Conservation (phyloP, 1,140 invertebrate species). For the Pomacea maculata region DNA sequence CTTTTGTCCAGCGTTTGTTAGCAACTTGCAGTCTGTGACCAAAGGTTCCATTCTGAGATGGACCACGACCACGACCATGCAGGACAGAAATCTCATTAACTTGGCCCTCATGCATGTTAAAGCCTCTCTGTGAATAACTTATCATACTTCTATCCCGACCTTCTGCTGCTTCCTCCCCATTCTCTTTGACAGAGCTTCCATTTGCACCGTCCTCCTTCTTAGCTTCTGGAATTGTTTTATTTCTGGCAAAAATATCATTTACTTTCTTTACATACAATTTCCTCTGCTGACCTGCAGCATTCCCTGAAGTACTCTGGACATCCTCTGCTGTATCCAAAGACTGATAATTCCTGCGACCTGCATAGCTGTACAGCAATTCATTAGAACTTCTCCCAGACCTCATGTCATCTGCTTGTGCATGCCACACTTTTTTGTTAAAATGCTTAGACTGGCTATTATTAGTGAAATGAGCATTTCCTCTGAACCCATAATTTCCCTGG, state of each 20-base stretch:
- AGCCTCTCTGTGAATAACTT: neutral
- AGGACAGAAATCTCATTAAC: neutral
- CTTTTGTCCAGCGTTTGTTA: neutral
- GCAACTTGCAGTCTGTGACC: neutral
- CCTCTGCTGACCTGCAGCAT: neutral
- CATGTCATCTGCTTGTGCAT: neutral
- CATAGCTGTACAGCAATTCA: slow-evolving; percentile 18
- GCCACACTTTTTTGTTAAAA: neutral
- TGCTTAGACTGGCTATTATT: neutral
- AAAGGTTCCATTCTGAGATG: no score
- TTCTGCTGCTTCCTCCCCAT: no score
- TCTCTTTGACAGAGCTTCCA: neutral
- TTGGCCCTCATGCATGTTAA: neutral
- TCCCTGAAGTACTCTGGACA: neutral
- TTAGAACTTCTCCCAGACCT: neutral
- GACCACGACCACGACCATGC: neutral
- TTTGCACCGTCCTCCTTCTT: neutral
- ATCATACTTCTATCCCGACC: no score
- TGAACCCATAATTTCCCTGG: neutral
- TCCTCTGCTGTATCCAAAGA: neutral
- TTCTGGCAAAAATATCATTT: neutral
- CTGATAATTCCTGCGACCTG: neutral
- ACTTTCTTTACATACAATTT: slow-evolving; percentile 18
- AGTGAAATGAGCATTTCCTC: neutral
- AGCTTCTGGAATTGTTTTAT: neutral